Conservation (phyloP, 1,140 invertebrate genomes). For the Dendroctonus ponderosae region DNA sequence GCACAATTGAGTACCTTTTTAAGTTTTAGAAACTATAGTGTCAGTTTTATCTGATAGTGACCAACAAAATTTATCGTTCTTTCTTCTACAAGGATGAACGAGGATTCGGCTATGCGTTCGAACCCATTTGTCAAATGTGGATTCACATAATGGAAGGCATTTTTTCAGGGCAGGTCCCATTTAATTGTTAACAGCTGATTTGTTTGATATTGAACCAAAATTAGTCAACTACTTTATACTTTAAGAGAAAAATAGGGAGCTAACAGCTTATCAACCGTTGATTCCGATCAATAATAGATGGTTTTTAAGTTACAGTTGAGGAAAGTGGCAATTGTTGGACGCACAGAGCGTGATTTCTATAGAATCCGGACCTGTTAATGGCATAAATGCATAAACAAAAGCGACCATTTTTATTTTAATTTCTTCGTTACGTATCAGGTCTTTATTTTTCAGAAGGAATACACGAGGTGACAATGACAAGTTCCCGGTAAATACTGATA, state of each 20-base stretch:
- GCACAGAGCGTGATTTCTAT: no score
- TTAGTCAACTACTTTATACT: no score
- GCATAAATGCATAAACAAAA: conserved; percentile 16
- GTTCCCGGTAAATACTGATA: conserved; percentile 36
- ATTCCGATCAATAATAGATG: no score
- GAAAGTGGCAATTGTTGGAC: no score
- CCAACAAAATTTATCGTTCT: conserved; percentile 43
- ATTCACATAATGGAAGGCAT: no score
- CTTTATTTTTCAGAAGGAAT: conserved; percentile 27
- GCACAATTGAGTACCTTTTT: conserved; percentile 48
- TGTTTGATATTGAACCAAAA: no score
- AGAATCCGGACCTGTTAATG: conserved; percentile 15
- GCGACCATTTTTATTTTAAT: conserved; percentile 23
- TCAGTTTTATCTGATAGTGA: conserved; percentile 48
- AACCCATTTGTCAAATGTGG: conserved; percentile 4
- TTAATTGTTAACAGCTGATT: no score
- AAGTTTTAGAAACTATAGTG: conserved; percentile 49
- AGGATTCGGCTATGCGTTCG: neutral
- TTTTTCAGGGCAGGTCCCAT: no score
- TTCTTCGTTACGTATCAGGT: conserved; percentile 24
- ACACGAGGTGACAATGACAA: conserved; percentile 33
- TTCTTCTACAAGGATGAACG: conserved; percentile 25
- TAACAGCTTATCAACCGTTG: no score
- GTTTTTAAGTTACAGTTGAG: no score
- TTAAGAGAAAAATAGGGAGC: no score